Evolutionary conservation across 2,797 vertebrate genomes (phyloP), one percentile per base, ranked within the genome.

Genomic region (Parauchenoglanis punctatus): DNA sequence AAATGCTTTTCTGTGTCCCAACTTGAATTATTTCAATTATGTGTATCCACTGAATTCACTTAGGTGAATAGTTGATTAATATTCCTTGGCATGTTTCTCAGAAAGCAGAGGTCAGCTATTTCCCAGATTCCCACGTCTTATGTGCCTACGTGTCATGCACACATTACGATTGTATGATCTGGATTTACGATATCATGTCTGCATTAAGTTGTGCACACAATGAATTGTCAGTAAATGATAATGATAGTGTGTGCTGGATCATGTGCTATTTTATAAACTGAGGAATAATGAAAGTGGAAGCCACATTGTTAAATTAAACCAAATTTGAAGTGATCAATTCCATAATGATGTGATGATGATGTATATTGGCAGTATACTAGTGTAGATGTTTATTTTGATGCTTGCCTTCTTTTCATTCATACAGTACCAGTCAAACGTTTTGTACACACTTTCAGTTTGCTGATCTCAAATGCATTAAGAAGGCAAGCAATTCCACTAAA

Each of bases 231-330:
- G 15, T 18, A 58, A 58, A 18, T 18, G 10, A 56, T 13, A 15
- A 56, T 81, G 46, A 67, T 49, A 31, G 4, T 1, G 11, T 49
- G 23, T 18, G 35, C 78, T 44, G 44, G 61, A 82, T 65, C 25
- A 18, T 20, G 80, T 82, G 80, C n/a, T 65, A 52, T 82, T 82
- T 82, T 46, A 65, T 82, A 18, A 82, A 63, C 25, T 28, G 59
- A 28, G 49, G 61, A 46, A 28, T 82, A 49, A 28, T 46, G 13
- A 31, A 52, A 67, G 44, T 49, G 44, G 61, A 52, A 49, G 81
- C 31, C 56, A 25, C 23, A 25, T 44, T 40, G 31, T 59, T 40
- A 61, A 81, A 59, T 61, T 3, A 44, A 40, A 11, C 18, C 28
- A 20, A 40, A 25, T 81, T 54, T 20, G 4, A 18, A 25, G 31